phyloP scores from a whole-genome alignment of 1,140 invertebrate species.

The Aphis gossypii region DNA sequence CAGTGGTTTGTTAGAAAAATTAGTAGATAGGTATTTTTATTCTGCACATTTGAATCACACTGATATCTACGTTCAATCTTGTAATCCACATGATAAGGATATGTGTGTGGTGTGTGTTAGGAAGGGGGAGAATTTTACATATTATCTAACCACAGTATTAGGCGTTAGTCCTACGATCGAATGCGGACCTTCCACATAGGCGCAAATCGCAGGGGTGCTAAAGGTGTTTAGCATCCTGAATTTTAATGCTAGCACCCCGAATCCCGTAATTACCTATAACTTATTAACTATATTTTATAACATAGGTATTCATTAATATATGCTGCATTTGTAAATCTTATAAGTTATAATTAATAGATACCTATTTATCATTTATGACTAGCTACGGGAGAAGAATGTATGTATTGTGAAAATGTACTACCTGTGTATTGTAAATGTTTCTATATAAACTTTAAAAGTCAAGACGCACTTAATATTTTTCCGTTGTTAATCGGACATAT shows the following conservation, averaged over 20 bases:
- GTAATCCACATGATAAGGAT: no score
- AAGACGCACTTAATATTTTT: slow-evolving; percentile 16
- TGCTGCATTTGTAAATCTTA: neutral
- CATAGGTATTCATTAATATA: neutral
- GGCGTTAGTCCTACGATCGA: no score
- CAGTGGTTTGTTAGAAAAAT: neutral
- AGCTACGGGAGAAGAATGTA: neutral
- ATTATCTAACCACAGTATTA: no score
- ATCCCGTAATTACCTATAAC: no score
- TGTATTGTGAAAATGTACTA: neutral
- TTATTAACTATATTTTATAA: no score
- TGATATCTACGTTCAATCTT: no score
- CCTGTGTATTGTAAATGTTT: neutral
- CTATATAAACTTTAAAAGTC: neutral
- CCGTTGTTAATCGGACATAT: neutral
- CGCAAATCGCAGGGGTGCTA: no score
- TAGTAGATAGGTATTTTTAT: neutral
- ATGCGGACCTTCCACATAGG: no score
- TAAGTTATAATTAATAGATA: neutral
- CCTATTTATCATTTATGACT: neutral
- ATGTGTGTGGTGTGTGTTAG: no score
- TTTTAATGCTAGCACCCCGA: no score
- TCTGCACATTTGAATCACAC: neutral
- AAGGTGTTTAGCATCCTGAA: no score
- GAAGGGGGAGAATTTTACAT: no score